A percentile compares a stretch with the other conserved stretches of the same genome.
These are phyloP conservation scores for Microplitis manilae DNA, from an alignment of 2,888 invertebrate species.

Conservation along the genomic window DNA sequence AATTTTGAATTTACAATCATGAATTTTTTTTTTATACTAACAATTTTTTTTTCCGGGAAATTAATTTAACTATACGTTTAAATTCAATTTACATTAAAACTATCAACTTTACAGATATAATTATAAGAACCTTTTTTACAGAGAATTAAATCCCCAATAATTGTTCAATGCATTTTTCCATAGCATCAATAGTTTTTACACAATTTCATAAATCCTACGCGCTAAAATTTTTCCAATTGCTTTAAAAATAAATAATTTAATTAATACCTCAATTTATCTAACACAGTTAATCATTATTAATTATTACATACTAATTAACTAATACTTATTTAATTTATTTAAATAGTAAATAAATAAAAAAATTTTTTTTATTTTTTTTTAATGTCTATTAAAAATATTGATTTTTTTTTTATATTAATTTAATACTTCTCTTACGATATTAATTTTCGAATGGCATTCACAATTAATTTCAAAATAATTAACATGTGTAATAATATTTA, in stretches of 20 bases:
- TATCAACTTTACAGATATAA: no score
- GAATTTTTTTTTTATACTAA: no score
- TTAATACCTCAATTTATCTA: neutral
- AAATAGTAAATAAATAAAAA: constrained; percentile 1
- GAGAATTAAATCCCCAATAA: no score
- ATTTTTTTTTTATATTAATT: constrained; percentile 30
- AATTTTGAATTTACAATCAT: no score
- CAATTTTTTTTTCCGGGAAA: no score
- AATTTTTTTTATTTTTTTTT: neutral
- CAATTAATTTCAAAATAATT: constrained; percentile 54
- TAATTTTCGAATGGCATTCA: constrained; percentile 15
- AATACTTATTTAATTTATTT: neutral
- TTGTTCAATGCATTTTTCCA: no score
- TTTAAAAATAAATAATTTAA: neutral
- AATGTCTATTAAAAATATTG: neutral
- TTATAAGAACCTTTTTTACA: no score
- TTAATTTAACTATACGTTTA: no score
- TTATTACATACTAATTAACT: neutral
- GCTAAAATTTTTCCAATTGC: no score
- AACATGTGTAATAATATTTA: constrained; percentile 54
- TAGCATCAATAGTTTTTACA: no score
- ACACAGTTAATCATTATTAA: neutral
- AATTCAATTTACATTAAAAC: no score
- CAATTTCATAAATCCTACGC: no score
- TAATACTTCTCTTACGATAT: constrained; percentile 3